Conservation (phyloP, 1,140 invertebrate genomes). For the Caenorhabditis briggsae region DNA sequence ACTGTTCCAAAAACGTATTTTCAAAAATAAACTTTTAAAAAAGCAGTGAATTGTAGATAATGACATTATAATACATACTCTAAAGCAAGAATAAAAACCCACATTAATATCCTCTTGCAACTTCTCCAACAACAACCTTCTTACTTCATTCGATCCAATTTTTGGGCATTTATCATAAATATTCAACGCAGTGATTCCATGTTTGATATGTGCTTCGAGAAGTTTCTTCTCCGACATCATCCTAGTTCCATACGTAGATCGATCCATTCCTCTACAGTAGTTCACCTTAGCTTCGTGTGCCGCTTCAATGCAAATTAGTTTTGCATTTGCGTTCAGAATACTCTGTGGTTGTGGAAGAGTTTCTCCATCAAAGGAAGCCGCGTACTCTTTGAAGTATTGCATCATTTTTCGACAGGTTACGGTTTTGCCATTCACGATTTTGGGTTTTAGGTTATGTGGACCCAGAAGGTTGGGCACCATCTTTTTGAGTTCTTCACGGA, state of each 20-base stretch:
- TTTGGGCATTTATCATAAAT: slow-evolving; percentile 76
- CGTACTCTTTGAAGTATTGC: slow-evolving; percentile 76
- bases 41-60: not conserved
- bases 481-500: slow-evolving; percentile 74
- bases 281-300: slow-evolving; percentile 65
- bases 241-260: slow-evolving; percentile 67
- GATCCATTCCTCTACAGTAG: slow-evolving; percentile 67
- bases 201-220: slow-evolving; percentile 76
- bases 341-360: slow-evolving; percentile 70
- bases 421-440: slow-evolving; percentile 73
- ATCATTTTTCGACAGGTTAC: slow-evolving; percentile 76
- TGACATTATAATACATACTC: too few relatives aligned
- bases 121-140: slow-evolving; percentile 70
- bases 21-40: too few relatives aligned
- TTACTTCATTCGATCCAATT: slow-evolving; percentile 71
- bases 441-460: slow-evolving; percentile 72
- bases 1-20: too few relatives aligned
- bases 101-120: slow-evolving; percentile 78
- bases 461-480: slow-evolving; percentile 71
- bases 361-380: slow-evolving; percentile 70
- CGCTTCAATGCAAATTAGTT: slow-evolving; percentile 69
- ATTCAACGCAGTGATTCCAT: slow-evolving; percentile 76
- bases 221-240: slow-evolving; percentile 78
- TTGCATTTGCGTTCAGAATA: slow-evolving; percentile 74
- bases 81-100: not conserved